These are phyloP conservation scores for Malurus melanocephalus DNA, from an alignment of 2,113 vertebrate genomes.

Conservation along the genomic window DNA sequence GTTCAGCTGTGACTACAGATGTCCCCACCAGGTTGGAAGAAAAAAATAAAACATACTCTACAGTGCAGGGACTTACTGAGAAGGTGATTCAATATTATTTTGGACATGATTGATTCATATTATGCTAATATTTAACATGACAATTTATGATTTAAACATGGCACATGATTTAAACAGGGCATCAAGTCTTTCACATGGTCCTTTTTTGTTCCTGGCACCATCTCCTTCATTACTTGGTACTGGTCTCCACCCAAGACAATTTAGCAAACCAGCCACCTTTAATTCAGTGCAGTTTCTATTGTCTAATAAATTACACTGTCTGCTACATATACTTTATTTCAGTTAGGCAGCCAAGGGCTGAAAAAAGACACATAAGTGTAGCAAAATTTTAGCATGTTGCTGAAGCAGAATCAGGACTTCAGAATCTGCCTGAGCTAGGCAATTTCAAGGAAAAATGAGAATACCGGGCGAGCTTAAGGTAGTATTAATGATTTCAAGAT, in stretches of 20 bases:
- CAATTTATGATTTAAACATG: background rate
- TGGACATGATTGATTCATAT: background rate
- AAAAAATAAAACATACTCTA: background rate
- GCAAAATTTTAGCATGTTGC: background rate
- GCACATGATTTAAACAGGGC: background rate
- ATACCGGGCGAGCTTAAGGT: background rate
- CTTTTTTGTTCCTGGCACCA: background rate
- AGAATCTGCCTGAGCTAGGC: background rate
- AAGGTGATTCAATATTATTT: background rate
- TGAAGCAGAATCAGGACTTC: background rate
- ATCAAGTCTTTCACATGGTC: background rate
- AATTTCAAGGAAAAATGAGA: conserved; percentile 15
- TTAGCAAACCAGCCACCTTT: background rate
- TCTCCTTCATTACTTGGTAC: background rate
- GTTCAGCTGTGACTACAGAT: background rate
- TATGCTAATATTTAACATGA: background rate
- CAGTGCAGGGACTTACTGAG: background rate
- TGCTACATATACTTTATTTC: background rate
- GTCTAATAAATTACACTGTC: background rate
- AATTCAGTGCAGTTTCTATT: background rate
- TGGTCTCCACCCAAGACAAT: background rate
- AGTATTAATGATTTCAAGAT: conserved; percentile 31
- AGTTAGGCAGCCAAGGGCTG: background rate
- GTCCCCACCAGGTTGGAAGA: background rate
- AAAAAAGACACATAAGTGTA: background rate